Conservation (phyloP, 2,888 invertebrate species). For the Callinectes sapidus region DNA sequence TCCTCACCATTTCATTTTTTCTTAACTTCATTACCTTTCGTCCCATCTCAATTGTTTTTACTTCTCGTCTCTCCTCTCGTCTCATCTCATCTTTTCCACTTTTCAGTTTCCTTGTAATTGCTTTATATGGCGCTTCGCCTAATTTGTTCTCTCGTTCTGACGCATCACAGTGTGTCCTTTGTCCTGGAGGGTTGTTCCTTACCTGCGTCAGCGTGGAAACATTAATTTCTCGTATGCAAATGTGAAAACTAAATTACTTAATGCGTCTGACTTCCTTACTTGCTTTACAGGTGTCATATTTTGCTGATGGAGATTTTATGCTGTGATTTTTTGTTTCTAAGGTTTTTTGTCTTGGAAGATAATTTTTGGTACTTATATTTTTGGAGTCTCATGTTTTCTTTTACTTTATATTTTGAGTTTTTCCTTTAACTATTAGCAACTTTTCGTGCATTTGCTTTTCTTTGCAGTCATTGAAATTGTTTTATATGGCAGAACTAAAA, state of each 20-base stretch:
- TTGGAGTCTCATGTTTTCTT: not conserved
- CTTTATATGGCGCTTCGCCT: not conserved
- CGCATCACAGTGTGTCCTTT: not conserved
- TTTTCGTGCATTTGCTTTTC: no score
- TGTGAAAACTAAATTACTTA: not conserved
- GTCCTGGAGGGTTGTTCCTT: not conserved
- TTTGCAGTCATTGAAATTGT: no score
- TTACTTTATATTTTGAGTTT: no score
- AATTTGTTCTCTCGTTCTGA: not conserved
- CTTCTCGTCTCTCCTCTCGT: not conserved
- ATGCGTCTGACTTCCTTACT: not conserved
- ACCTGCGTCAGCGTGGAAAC: not conserved
- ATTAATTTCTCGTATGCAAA: slow-evolving; percentile 16
- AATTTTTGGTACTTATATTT: not conserved
- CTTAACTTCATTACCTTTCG: not conserved
- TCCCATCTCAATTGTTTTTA: not conserved
- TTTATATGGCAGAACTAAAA: no score
- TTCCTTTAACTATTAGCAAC: no score
- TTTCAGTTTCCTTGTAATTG: not conserved
- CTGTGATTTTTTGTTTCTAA: not conserved
- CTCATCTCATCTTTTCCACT: not conserved
- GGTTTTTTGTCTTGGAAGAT: not conserved
- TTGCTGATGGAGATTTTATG: not conserved
- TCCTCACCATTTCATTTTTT: not conserved
- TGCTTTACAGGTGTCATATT: not conserved